These are phyloP conservation scores for Drosophila lowei DNA, from an alignment of 1,140 invertebrate species.

Conservation along the genomic window DNA sequence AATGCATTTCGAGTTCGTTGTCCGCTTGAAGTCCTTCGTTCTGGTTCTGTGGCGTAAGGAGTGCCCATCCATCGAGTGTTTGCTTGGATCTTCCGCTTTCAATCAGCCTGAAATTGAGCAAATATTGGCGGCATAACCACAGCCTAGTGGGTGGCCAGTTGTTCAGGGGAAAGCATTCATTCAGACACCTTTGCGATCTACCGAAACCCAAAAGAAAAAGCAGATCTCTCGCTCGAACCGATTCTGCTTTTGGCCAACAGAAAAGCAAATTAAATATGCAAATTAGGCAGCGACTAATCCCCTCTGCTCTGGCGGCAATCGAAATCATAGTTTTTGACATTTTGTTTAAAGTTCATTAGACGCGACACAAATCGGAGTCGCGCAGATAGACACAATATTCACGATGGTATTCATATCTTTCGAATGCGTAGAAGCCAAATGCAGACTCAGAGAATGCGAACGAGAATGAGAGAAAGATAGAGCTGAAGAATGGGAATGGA, in stretches of 20 bases:
- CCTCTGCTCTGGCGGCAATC: conserved; percentile 13
- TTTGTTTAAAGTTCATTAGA: conserved; percentile 72
- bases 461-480: conserved; percentile 17
- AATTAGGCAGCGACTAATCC: conserved; percentile 56
- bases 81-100: conserved; percentile 21
- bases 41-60: conserved; percentile 8
- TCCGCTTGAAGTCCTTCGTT: conserved; percentile 63
- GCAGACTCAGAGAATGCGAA: background rate
- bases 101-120: conserved; percentile 75
- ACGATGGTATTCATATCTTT: too few species aligned
- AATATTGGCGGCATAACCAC: conserved; percentile 26
- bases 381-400: conserved; percentile 3
- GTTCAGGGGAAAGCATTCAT: background rate
- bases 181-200: background rate
- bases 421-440: background rate
- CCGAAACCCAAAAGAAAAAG: conserved; percentile 10
- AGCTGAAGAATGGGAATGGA: conserved; percentile 22
- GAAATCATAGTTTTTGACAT: conserved; percentile 74
- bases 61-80: conserved; percentile 20
- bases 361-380: conserved; percentile 38
- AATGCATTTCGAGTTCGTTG: conserved; percentile 72
- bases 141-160: conserved; percentile 34
- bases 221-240: conserved; percentile 25
- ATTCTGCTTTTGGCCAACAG: conserved; percentile 8
- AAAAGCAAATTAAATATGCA: conserved; percentile 72